Evolutionary conservation across 2,113 vertebrate genomes (phyloP), one percentile per base, ranked within the genome.

Genomic region (Coryphaenoides rupestris): DNA sequence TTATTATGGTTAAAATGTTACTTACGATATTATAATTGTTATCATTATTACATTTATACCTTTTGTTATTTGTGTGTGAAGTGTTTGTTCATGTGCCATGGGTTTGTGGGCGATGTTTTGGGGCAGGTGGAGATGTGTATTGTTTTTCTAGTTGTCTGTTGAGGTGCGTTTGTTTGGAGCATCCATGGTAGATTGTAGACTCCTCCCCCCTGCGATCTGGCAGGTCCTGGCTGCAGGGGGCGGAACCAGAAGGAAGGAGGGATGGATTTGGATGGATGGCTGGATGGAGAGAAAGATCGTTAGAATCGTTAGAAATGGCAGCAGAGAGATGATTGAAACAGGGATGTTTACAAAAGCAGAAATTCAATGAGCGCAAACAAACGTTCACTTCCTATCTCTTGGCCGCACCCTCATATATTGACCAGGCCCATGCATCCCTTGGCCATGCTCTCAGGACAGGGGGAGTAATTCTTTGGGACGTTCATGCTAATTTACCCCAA

Each of bases 191-290:
- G 70, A 60, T 47, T 3, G n/a, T n/a, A n/a, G 74, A 47, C 54
- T 72, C 86, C 80, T 76, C 22, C 2, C 79, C 89, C 79, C 88
- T 89, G 75, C 92, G 84, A 91, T 88, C 90, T 82, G 95, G 97
- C 97, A 77, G 97, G 96, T 87, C 94, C 95, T 90, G 92, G 90
- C 80, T 78, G 66, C 66, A 65, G 61, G 77, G 62, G 16, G 68
- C 19, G 53, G 56, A 62, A 59, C 21, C 19, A 19, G 21, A 4
- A 21, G 54, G 47, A 62, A 24, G 65, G 55, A 53, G 57, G 55
- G 52, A 60, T 59, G 55, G 19, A 33, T 5, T 7, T 40, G 33
- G 33, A 17, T 62, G 19, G 10, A 40, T 53, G 23, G 26, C 16
- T 50, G 16, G 53, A 15, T 13, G 53, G 58, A 23, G 71, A 57